Evolutionary conservation across 2,113 vertebrate genomes (phyloP).

Genomic region (Bufo bufo): DNA sequence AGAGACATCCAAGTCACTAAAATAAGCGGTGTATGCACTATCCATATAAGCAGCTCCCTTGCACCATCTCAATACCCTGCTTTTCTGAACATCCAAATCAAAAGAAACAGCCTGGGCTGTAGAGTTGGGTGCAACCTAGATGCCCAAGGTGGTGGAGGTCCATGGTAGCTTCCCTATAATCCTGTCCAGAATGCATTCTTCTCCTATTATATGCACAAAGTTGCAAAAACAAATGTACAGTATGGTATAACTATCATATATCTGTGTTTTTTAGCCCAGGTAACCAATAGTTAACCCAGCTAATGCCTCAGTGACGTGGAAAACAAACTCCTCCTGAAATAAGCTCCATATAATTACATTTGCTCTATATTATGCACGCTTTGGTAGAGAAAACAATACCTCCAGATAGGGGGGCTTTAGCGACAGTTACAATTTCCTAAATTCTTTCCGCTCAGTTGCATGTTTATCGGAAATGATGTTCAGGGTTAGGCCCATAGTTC

Average conservation of each 20-base stretch:
- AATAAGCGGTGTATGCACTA: neutral
- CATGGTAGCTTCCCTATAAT: neutral
- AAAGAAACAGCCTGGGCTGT: neutral
- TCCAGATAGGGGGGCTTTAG: neutral
- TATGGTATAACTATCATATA: no score
- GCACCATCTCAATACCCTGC: neutral
- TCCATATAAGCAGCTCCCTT: neutral
- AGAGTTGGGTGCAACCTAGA: neutral
- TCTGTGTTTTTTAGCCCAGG: neutral
- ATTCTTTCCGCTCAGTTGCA: neutral
- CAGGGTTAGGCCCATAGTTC: neutral
- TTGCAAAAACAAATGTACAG: neutral
- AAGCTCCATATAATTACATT: neutral
- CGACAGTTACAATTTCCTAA: neutral
- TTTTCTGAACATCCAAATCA: neutral
- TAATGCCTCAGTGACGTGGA: neutral
- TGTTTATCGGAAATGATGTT: neutral
- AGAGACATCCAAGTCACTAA: no score
- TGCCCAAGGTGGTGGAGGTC: neutral
- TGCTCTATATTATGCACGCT: neutral
- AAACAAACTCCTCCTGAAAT: neutral
- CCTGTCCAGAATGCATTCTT: neutral
- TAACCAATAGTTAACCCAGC: neutral
- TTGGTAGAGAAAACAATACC: neutral
- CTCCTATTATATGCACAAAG: neutral